Base-by-base conservation (phyloP, 2,797 vertebrate species). In the Urocyon cinereoargenteus region DNA sequence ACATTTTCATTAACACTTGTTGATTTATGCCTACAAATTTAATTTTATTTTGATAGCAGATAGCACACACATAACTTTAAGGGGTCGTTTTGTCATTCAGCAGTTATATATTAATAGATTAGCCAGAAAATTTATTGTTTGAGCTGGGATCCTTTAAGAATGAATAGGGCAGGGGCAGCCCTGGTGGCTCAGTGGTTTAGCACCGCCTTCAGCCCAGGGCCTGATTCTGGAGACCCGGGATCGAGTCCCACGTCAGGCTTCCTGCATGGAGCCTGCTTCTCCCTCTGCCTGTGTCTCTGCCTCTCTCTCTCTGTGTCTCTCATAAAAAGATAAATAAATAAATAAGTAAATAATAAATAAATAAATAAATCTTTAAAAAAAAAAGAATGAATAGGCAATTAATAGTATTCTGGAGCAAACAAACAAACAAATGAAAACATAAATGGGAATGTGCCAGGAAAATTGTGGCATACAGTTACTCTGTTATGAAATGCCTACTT, bases 61-160 rank as follows among this genome's bases (percentile, higher is more conserved):
- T 22, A 51, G 0, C 31, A 68, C 0, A 86, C 3, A 45, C 0
- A 28, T 84, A 73, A 77, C 28, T 89, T 84, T 93, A 73, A 86
- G 18, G 8, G 34, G 0, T 6, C 93, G 57, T 70, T 81, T 72
- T 89, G 14, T 62, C n/a, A 77, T 70, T 84, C 11, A 57, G 49
- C 28, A 62, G 12, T 64, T 95, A 75, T 75, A 86, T 93, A 53
- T 82, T 86, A 91, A 70, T 57, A 82, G 26, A 3, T 26, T 93
- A 19, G 78, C 14, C 24, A 66, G 34, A 78, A 57, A 94, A 86
- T 61, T 89, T 7, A 79, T 45, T 93, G 22, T 61, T 34, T 9
- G 96, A 77, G 11, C 4, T 81, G 18, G 6, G 15, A 28, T n/a
- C 64, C 7, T 21, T 68, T 61, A 94, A 77, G 55, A 66, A 87